Percentiles rank a stretch among this genome's conserved stretches.
These are phyloP conservation scores for Glareola pratincola DNA, from an alignment of 2,113 vertebrate species.

Conservation along the genomic window DNA sequence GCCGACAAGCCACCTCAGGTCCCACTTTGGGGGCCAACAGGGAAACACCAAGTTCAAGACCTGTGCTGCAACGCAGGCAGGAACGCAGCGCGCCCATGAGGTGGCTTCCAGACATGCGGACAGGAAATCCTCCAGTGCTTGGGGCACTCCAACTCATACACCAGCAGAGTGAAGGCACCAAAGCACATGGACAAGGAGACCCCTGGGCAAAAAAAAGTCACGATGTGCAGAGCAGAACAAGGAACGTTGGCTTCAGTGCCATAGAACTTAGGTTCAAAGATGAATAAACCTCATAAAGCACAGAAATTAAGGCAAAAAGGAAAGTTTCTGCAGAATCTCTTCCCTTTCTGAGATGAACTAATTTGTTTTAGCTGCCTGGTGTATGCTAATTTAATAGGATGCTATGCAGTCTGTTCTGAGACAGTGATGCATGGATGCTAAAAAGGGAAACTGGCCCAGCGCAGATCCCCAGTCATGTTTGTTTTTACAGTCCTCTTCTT, in stretches of 20 bases:
- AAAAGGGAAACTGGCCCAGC: constrained; percentile 4
- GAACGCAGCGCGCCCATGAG: not conserved
- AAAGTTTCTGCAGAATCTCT: not conserved
- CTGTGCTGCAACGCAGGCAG: not conserved
- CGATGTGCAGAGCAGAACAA: accelerated
- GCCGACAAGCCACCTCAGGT: not conserved
- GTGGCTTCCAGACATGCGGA: not conserved
- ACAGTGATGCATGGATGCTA: constrained; percentile 44
- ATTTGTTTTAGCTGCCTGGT: constrained; percentile 32
- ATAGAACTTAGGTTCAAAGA: not conserved
- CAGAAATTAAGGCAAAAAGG: not conserved
- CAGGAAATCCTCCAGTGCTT: not conserved
- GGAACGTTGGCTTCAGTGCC: not conserved
- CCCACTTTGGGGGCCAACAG: not conserved
- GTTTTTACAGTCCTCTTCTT: constrained; percentile 13
- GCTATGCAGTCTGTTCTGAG: constrained; percentile 9
- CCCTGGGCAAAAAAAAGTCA: not conserved
- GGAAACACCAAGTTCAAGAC: not conserved
- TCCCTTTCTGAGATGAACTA: not conserved
- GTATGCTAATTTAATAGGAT: constrained; percentile 39
- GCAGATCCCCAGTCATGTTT: not conserved
- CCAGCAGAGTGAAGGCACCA: not conserved
- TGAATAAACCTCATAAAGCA: not conserved
- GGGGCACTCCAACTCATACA: not conserved
- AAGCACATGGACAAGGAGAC: not conserved